phyloP scores from a whole-genome alignment of 2,797 vertebrate species.

The Cryptoblepharus egeriae region DNA sequence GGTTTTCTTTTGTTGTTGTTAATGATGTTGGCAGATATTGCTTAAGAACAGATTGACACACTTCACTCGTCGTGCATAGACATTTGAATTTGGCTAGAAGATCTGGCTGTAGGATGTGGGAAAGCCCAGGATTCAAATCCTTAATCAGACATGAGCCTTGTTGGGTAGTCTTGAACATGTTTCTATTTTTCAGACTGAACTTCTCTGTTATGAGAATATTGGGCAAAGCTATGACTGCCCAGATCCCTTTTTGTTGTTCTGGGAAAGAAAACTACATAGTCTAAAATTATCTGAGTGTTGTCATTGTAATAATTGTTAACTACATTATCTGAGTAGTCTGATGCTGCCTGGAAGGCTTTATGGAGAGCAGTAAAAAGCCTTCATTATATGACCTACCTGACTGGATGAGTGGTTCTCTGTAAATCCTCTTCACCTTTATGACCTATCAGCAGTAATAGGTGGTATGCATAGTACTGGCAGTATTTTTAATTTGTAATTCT shows the following conservation, averaged over 20 bases:
- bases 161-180: not conserved
- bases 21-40: conserved; percentile 43
- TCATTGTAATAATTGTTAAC: too few species aligned
- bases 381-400: not conserved
- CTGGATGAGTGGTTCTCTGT: not conserved
- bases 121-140: not conserved
- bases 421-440: not conserved
- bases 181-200: not conserved
- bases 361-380: not conserved
- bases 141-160: not conserved
- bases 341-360: not conserved
- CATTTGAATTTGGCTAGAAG: not conserved
- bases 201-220: not conserved
- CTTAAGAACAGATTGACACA: conserved; percentile 39
- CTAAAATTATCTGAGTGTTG: too few species aligned
- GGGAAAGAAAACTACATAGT: not conserved
- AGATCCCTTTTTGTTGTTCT: not conserved
- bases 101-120: not conserved
- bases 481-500: conserved; percentile 26
- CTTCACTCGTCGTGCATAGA: not conserved
- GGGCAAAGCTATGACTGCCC: not conserved
- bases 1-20: conserved; percentile 28
- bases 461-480: not conserved
- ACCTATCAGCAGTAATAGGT: not conserved
- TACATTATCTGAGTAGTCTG: not conserved